Evolutionary conservation across 1,140 invertebrate species (phyloP), one percentile per base, ranked within the genome.

Genomic region (Sycophila sp.): DNA sequence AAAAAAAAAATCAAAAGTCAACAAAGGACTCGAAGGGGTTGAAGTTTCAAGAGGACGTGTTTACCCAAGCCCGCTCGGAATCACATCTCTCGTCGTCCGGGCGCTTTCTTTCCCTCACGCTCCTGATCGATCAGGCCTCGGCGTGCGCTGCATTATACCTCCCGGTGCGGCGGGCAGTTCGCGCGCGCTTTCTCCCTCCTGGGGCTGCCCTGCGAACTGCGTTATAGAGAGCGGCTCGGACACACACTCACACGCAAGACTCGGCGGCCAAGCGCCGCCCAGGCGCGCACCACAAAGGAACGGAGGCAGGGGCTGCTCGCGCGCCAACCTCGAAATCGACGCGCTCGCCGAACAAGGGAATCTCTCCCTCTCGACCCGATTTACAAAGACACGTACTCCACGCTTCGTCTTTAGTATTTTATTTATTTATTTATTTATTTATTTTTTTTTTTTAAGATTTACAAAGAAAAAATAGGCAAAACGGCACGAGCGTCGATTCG

Each of bases 111-210:
- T 8, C n/a, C 28, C 40, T 58, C 66, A 26, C 49, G 49, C 68
- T 63, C 24, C 28, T 40, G 68, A 69, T 69, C 68, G 68, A 69
- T 69, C 47, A 63, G 34, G 7, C 45, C 45, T 47, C 49, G 38
- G 49, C 17, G 17, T 55, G 40, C 8, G 28, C 59, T 60, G 68
- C 68, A 56, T 63, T 55, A 30, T 36, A 36, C 42, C 34, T n/a
- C n/a, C 34, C 15, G 30, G 28, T 19, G 22, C 51, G 28, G 13
- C 28, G 19, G 51, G 22, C 28, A 30, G 36, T 6, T 45, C 26
- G 34, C 49, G 36, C 47, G n/a, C 47, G n/a, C n/a, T n/a, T n/a
- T 55, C n/a, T 30, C 26, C 28, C 63, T 17, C 42, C 42, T 47
- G 42, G 17, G 24, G 42, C 19, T 47, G 42, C 42, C 19, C 17